These are phyloP conservation scores for Myanophis thanlyinensis DNA, from an alignment of 2,113 vertebrate species.

Conservation along the genomic window DNA sequence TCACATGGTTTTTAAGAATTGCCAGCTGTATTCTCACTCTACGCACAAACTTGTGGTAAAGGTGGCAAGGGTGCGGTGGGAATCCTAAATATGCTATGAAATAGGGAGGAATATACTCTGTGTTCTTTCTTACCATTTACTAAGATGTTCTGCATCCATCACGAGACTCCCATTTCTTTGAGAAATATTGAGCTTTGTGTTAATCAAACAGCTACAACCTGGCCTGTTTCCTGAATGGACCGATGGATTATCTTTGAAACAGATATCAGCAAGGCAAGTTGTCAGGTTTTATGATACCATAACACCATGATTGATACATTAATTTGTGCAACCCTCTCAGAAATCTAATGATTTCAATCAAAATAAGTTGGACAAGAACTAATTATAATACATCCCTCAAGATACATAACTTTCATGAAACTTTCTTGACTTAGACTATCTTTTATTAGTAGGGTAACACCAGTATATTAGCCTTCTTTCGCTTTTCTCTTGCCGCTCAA, in stretches of 20 bases:
- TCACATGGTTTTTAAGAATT: background rate
- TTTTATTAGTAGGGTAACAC: background rate
- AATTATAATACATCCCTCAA: background rate
- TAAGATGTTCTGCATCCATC: background rate
- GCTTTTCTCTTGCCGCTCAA: background rate
- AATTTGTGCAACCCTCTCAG: background rate
- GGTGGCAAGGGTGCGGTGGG: background rate
- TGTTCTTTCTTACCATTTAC: background rate
- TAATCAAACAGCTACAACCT: too few relatives aligned
- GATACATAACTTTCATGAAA: background rate
- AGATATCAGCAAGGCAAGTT: background rate
- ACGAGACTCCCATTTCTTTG: background rate
- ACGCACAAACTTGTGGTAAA: background rate
- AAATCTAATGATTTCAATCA: background rate
- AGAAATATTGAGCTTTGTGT: background rate
- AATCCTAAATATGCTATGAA: background rate
- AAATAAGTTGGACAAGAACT: background rate
- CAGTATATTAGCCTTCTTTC: background rate
- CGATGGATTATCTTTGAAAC: background rate
- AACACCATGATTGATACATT: background rate
- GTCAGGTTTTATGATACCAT: background rate
- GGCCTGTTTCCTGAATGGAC: background rate
- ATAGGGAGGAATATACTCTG: background rate
- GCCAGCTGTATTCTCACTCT: background rate
- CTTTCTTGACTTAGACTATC: background rate